These are phyloP conservation scores for Nestor notabilis DNA, from an alignment of 2,113 vertebrate genomes.

Conservation along the genomic window DNA sequence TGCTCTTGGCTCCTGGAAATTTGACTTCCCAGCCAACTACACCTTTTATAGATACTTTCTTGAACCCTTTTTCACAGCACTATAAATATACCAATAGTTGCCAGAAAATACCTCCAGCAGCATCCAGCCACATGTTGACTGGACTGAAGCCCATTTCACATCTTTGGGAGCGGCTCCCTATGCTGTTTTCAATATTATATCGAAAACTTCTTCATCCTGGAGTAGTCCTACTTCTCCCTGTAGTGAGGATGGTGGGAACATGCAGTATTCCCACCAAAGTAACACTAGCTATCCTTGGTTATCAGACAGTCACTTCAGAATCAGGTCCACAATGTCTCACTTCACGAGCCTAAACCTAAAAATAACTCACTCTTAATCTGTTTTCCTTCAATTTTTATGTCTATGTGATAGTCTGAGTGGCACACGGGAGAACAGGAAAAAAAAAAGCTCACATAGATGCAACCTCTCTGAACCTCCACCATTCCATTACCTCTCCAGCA, in stretches of 20 bases:
- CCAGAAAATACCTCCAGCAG: slow-evolving; percentile 73
- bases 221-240: not conserved
- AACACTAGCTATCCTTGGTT: not conserved
- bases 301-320: not conserved
- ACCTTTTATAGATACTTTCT: slow-evolving; percentile 83
- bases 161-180: slow-evolving; percentile 41
- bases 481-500: not conserved
- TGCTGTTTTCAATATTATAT: slow-evolving; percentile 40
- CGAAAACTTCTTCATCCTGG: slow-evolving; percentile 37
- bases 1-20: slow-evolving; percentile 76
- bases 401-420: not conserved
- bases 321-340: not conserved
- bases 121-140: slow-evolving; percentile 76
- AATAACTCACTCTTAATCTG: not conserved
- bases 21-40: slow-evolving; percentile 75
- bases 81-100: slow-evolving; percentile 71
- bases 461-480: not conserved
- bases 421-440: not conserved
- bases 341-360: not conserved
- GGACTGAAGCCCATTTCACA: slow-evolving; percentile 50
- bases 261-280: not conserved
- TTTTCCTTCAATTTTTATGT: not conserved
- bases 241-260: not conserved
- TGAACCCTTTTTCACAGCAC: slow-evolving; percentile 65
- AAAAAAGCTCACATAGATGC: not conserved